Evolutionary conservation across 2,113 vertebrate species (phyloP).

Genomic region (Oryzias melastigma): DNA sequence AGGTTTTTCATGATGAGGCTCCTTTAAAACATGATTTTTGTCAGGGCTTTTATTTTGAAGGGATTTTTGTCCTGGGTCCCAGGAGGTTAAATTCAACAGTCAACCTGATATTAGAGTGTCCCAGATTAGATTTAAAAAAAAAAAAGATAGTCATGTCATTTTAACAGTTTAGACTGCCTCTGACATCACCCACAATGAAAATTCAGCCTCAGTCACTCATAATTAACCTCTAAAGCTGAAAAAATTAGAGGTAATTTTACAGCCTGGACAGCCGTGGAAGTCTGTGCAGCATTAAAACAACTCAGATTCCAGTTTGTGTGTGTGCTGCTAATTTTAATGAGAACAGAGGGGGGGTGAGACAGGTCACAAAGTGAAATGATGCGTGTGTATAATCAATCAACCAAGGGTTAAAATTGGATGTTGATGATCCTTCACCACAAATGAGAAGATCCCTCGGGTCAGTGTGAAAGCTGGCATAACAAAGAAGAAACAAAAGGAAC

Average conservation of each 20-base stretch:
- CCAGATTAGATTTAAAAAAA: too few relatives aligned
- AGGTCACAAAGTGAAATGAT: slow-evolving; percentile 55
- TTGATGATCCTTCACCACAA: slow-evolving; percentile 51
- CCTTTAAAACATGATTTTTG: too few relatives aligned
- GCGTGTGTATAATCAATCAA: slow-evolving; percentile 60
- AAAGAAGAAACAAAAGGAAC: slow-evolving; percentile 8
- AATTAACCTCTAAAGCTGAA: too few relatives aligned
- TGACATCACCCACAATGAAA: too few relatives aligned
- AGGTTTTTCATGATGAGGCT: too few relatives aligned
- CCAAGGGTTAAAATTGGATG: slow-evolving; percentile 60
- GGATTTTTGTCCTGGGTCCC: too few relatives aligned
- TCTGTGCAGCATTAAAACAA: not conserved
- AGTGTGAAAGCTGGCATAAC: slow-evolving; percentile 4
- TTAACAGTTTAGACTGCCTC: too few relatives aligned
- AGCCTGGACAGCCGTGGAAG: not conserved
- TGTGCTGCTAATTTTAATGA: slow-evolving; percentile 25
- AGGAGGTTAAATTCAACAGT: too few relatives aligned
- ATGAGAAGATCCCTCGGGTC: slow-evolving; percentile 41
- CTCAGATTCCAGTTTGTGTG: not conserved
- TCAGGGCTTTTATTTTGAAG: too few relatives aligned
- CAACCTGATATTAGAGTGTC: too few relatives aligned
- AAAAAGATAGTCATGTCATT: too few relatives aligned
- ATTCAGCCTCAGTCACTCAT: too few relatives aligned
- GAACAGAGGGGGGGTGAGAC: slow-evolving; percentile 20
- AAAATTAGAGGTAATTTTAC: not conserved